A percentile compares a stretch with the other conserved stretches of the same genome.
Conservation (phyloP, 2,113 vertebrate genomes). For the Tupaia tana region DNA sequence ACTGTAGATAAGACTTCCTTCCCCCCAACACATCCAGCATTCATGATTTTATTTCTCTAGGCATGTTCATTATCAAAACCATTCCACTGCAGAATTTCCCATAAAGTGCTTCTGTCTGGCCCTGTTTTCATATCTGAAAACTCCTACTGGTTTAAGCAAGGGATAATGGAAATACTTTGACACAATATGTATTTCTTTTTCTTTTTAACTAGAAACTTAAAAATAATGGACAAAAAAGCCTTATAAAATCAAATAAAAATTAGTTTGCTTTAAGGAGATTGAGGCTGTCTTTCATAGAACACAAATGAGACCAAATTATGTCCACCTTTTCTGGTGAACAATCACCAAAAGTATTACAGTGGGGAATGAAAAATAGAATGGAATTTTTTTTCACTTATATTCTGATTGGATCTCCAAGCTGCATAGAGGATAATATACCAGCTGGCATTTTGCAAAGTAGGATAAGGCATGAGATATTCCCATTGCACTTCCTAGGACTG, state of each 20-base stretch:
- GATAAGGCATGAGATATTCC: neutral
- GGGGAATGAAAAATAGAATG: neutral
- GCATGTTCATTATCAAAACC: slow-evolving; percentile 67
- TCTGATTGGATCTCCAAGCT: neutral
- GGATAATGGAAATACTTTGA: slow-evolving; percentile 65
- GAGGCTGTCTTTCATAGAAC: slow-evolving; percentile 61
- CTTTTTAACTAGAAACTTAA: slow-evolving; percentile 22
- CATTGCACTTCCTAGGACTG: neutral
- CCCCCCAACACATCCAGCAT: slow-evolving; percentile 48
- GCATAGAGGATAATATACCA: neutral
- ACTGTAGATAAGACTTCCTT: slow-evolving; percentile 68
- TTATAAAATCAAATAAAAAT: slow-evolving; percentile 53
- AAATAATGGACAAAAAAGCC: slow-evolving; percentile 52
- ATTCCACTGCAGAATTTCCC: slow-evolving; percentile 51
- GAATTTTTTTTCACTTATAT: neutral
- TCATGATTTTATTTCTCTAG: slow-evolving; percentile 70
- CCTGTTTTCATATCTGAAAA: slow-evolving; percentile 58
- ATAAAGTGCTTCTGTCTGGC: slow-evolving; percentile 59
- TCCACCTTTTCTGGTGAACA: neutral
- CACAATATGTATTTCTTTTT: neutral
- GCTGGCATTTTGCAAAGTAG: neutral
- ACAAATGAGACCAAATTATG: neutral
- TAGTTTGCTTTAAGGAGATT: slow-evolving; percentile 41
- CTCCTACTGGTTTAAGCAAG: slow-evolving; percentile 56
- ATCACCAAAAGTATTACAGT: neutral